Base-by-base conservation (phyloP, 2,888 invertebrate genomes). In the Tipula unca region DNA sequence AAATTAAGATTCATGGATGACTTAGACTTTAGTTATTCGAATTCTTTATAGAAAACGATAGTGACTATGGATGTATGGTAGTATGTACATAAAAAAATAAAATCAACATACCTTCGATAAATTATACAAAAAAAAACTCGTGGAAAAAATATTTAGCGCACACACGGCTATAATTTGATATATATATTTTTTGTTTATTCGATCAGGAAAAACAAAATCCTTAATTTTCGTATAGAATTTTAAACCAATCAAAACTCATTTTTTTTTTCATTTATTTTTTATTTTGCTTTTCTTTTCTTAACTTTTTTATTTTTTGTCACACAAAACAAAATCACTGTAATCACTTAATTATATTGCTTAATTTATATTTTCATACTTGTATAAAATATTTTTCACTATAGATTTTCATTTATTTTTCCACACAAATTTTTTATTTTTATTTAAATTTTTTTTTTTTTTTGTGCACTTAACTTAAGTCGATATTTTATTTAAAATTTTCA, bases 161-260 rank as follows among this genome's bases (percentile, higher is more conserved):
- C n/a, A 17, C 48, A 17, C 48, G 48, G 48, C 6, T 17, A 5
- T 48, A 5, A 1, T 48, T 20, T 48, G n/a, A n/a, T n/a, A n/a
- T 32, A 32, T 32, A 32, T 6, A 32, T 32, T 32, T 32, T 6
- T 32, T 6, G 32, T 32, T 54, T n/a, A n/a, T 54, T 5, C 48
- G 25, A 69, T 20, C 69, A 54, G 48, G 69, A 69, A 69, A 69
- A 69, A 69, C 69, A 69, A 69, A 69, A 69, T 69, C 69, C 69
- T 69, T 69, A 69, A 69, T 69, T 69, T 10, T 25, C 25, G 69
- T 69, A 69, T 25, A 1, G 8, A 48, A 48, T 48, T 48, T 48
- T 48, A 48, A 48, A 69, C 69, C 69, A 69, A 69, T 69, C 69
- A 69, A 69, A 69, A 69, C 69, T 69, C 69, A 69, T 69, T 69